Base-by-base conservation (phyloP, 2,888 invertebrate genomes). In the Galerucella pusilla region DNA sequence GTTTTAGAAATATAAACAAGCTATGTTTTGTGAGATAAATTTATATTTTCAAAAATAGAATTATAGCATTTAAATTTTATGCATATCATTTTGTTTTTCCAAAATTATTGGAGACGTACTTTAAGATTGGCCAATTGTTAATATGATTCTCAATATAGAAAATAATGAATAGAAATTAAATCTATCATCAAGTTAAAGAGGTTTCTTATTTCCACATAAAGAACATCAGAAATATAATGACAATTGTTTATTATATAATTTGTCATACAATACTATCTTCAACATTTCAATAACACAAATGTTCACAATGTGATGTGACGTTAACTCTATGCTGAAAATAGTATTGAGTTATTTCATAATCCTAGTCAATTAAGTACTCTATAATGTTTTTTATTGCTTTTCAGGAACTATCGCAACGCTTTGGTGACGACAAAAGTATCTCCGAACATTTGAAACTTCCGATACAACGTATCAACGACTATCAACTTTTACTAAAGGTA, bases 391-490 rank as follows among this genome's bases (percentile, higher is more conserved):
- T 52, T 57, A 52, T 68, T 72, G 59, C 83, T 78, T 88, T 89
- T 60, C 90, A 96, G 96, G 94, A 94, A 87, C 90, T 95, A 89
- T 94, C 96, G 88, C 92, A 93, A 85, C 92, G 92, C 86, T 92
- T 96, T 85, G 93, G 93, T 85, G 96, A 97, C 93, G 96, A 96
- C 88, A 96, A 97, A 89, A 93, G 92, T 83, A 91, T 97, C 84
- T 90, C 93, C 84, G 97, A 97, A 88, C 97, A 97, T 89, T 91
- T 97, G 83, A 96, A 97, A 89, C 92, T 97, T 84, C 97, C 97
- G 83, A 95, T 96, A 86, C 96, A 97, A 90, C 93, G 97, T 87
- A 96, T 97, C 88, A 97, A 96, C 93, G 97, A 97, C 90, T 97
- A 97, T 89, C 97, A 97, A 89, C 93, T 97, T 84, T 93, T 97